Base-by-base conservation (phyloP, 2,113 vertebrate species). In the Silurus meridionalis region DNA sequence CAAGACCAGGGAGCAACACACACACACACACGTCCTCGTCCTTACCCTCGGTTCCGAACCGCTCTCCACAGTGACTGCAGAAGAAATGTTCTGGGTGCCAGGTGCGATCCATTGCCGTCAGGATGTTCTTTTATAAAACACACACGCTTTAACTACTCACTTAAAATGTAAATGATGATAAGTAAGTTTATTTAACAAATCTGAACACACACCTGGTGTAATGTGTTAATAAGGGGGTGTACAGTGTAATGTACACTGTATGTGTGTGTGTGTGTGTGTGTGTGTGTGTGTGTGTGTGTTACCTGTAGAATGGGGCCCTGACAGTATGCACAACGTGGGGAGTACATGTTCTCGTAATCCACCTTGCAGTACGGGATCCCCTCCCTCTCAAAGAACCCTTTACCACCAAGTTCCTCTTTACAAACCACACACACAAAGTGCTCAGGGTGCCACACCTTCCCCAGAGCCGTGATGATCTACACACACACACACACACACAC, bases 1-100 rank as follows among this genome's bases (percentile, higher is more conserved):
- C 75, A 15, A 9, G 0, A 17, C 52, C 50, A 6, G 17, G 21
- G 60, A 61, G 9, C n/a, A 64, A 64, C 7, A n/a, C n/a, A 64
- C 10, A 28, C 58, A 80, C 13, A 17, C 50, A 84, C 37, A 66
- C 7, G 55, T 74, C 15, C 1, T 55, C 6, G 6, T 2, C 77
- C 91, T 0, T 87, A 99, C 97, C 96, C 0, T 97, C 95, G 0
- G 93, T 13, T 50, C 95, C 96, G 0, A 99, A 99, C 60, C 91
- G 89, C 55, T 93, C 93, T 88, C 97, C 97, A 0, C 97, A 99
- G 89, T 96, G 94, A 58, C 93, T 72, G 0, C 97, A 99, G 94
- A 99, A 99, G 92, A 99, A 99, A 90, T 98, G 97, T 85, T 99
- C 97, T 0, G 98, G 98, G 88, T 99, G 97, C 98, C 98, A 99